Evolutionary conservation across 2,113 vertebrate genomes (phyloP).

Genomic region (Butorides virescens): DNA sequence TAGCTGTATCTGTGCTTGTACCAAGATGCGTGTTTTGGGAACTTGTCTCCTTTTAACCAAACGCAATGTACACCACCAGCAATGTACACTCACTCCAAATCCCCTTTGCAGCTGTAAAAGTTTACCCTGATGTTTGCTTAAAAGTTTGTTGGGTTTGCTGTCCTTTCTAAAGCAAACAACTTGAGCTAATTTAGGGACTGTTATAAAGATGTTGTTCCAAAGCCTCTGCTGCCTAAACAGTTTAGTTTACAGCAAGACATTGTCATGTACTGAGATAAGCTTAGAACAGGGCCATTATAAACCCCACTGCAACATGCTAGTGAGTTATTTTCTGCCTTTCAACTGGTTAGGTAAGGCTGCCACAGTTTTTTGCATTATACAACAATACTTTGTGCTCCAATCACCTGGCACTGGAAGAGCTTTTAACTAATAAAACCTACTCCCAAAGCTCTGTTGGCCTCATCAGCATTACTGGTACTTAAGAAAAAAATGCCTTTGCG

Average conservation of each 20-base stretch:
- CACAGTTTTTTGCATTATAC: background rate
- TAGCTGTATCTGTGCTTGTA: background rate
- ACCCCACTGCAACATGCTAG: constrained; percentile 2
- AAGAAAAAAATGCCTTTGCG: background rate
- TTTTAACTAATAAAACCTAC: constrained; percentile 31
- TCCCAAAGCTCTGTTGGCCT: constrained; percentile 10
- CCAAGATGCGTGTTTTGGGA: background rate
- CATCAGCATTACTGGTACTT: background rate
- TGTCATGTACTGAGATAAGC: background rate
- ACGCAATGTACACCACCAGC: too few species aligned
- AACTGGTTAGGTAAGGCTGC: background rate
- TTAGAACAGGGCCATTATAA: constrained; percentile 26
- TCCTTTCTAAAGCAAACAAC: background rate
- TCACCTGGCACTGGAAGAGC: background rate
- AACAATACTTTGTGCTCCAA: background rate
- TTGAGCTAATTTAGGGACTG: constrained; percentile 2
- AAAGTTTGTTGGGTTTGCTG: constrained; percentile 30
- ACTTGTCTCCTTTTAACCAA: background rate
- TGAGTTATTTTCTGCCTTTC: constrained; percentile 36
- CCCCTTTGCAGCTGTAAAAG: background rate
- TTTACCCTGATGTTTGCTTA: background rate
- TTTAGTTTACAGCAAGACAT: background rate
- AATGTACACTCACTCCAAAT: background rate
- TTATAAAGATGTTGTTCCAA: constrained; percentile 15
- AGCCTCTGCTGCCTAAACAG: constrained; percentile 41